Evolutionary conservation across 2,888 invertebrate genomes (phyloP).

Genomic region (Mimachlamys varia): DNA sequence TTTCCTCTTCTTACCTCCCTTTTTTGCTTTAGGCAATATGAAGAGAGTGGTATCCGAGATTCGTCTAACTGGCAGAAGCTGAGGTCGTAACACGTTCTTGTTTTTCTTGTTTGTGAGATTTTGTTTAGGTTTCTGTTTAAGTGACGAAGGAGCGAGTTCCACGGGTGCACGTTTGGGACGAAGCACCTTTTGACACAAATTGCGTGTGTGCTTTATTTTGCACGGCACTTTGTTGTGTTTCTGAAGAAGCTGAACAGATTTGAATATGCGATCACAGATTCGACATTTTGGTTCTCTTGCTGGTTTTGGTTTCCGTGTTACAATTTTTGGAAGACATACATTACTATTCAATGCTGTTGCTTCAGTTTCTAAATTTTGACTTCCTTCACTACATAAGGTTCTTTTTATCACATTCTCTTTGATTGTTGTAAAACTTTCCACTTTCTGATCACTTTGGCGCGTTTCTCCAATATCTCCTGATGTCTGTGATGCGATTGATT

Average conservation of each 20-base stretch:
- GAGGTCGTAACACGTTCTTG: constrained; percentile 39
- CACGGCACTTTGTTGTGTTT: constrained; percentile 64
- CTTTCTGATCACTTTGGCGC: not conserved
- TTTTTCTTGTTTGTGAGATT: constrained; percentile 43
- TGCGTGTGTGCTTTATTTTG: constrained; percentile 63
- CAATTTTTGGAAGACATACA: not conserved
- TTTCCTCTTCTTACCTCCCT: constrained; percentile 37
- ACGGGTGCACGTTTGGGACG: constrained; percentile 57
- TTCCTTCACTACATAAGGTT: not conserved
- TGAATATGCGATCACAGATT: constrained; percentile 60
- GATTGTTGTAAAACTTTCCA: not conserved
- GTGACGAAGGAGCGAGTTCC: not conserved
- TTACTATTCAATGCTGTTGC: not conserved
- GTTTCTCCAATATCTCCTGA: not conserved
- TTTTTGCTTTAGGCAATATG: constrained; percentile 39
- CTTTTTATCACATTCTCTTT: not conserved
- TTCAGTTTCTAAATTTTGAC: not conserved
- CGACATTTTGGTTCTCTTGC: constrained; percentile 56
- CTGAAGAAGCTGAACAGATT: constrained; percentile 57
- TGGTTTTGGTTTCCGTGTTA: constrained; percentile 50
- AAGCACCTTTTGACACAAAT: constrained; percentile 62
- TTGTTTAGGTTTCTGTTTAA: constrained; percentile 42
- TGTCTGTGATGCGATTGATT: not conserved
- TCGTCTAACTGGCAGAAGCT: constrained; percentile 18
- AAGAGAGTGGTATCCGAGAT: constrained; percentile 36